A percentile compares a stretch with the other conserved stretches of the same genome.
These are phyloP conservation scores for Flabesymbios commensalis DNA, from an alignment of 2,888 invertebrate species.

Conservation along the genomic window DNA sequence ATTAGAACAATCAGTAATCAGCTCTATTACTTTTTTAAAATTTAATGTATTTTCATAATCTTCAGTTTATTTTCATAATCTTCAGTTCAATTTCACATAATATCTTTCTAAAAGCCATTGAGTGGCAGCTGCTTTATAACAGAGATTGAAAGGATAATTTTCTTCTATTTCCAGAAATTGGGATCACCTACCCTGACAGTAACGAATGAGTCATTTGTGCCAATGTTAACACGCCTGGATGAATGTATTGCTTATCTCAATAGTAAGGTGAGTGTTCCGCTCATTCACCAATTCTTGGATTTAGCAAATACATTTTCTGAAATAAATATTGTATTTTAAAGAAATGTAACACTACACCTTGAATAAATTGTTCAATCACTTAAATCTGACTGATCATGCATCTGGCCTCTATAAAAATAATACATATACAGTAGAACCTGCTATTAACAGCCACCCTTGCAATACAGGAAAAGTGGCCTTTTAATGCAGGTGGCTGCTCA, in stretches of 20 bases:
- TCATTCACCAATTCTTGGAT: neutral
- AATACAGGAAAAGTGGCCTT: too few relatives aligned
- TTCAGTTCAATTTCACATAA: too few relatives aligned
- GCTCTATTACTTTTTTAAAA: neutral
- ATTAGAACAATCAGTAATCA: too few relatives aligned
- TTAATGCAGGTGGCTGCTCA: too few relatives aligned
- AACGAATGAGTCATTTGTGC: slow-evolving; percentile 81
- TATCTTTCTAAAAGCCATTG: too few relatives aligned
- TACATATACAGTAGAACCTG: too few relatives aligned
- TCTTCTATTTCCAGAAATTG: slow-evolving; percentile 69
- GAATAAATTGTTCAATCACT: neutral
- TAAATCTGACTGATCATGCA: too few relatives aligned
- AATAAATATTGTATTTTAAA: neutral
- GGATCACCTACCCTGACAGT: slow-evolving; percentile 80
- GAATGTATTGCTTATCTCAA: slow-evolving; percentile 83
- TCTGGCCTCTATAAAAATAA: too few relatives aligned
- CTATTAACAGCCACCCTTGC: too few relatives aligned
- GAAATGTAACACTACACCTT: neutral
- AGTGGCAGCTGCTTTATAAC: too few relatives aligned
- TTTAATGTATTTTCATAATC: neutral
- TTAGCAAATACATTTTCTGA: too few relatives aligned
- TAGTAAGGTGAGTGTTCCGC: slow-evolving; percentile 71
- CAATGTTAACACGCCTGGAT: slow-evolving; percentile 81
- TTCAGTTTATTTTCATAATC: neutral
- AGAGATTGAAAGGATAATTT: too few relatives aligned